phyloP scores from a whole-genome alignment of 2,797 vertebrate species.

The Scyliorhinus canicula region DNA sequence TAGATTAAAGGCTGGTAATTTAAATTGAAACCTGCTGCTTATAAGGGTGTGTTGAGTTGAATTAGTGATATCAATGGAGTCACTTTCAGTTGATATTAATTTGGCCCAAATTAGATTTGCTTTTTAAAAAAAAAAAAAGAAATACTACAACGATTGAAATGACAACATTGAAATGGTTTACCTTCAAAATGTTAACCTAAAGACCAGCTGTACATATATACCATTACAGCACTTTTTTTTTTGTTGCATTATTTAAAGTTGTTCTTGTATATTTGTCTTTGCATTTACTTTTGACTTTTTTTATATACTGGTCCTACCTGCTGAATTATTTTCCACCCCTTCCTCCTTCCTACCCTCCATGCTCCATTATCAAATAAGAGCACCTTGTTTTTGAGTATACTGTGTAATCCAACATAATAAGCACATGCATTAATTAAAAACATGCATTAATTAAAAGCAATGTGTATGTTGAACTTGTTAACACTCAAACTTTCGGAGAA shows the following conservation, averaged over 20 bases:
- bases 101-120: background rate
- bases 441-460: no score
- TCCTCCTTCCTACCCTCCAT: background rate
- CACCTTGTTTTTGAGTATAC: background rate
- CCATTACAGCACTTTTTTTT: background rate
- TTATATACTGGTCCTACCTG: background rate
- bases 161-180: no score
- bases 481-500: background rate
- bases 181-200: background rate
- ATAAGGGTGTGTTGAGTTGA: background rate
- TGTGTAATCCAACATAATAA: background rate
- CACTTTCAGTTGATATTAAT: background rate
- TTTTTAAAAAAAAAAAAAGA: background rate
- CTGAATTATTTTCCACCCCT: background rate
- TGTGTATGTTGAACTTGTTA: background rate
- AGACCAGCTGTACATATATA: background rate
- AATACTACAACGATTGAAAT: no score
- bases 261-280: background rate
- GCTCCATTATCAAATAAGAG: background rate
- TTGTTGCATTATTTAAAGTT: background rate
- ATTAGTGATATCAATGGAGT: background rate
- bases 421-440: no score
- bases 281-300: background rate
- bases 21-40: background rate
- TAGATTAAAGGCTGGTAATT: background rate